phyloP scores from a whole-genome alignment of 2,113 vertebrate genomes.

The Phrynosoma blainvillii region DNA sequence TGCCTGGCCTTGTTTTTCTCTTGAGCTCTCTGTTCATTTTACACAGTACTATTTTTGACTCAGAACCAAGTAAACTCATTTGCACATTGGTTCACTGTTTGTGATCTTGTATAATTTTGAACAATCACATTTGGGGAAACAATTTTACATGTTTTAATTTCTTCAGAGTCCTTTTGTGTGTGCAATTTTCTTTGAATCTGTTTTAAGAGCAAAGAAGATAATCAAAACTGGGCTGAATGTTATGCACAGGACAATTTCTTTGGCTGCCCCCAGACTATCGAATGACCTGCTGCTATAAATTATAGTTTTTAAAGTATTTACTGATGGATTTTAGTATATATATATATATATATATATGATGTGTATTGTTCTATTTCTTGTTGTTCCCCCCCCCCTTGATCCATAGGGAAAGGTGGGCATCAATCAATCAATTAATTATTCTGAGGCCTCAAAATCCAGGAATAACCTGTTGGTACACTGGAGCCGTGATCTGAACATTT shows the following conservation, averaged over 20 bases:
- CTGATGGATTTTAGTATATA: too few relatives aligned
- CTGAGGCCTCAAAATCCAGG: neutral
- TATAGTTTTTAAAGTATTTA: too few relatives aligned
- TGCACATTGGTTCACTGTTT: neutral
- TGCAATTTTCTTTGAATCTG: neutral
- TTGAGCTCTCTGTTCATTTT: neutral
- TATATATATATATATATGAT: too few relatives aligned
- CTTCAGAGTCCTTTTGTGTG: neutral
- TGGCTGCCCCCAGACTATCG: too few relatives aligned
- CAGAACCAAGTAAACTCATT: neutral
- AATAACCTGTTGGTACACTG: neutral
- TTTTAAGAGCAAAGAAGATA: neutral
- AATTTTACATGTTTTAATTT: neutral
- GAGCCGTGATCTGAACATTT: neutral
- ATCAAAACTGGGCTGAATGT: neutral
- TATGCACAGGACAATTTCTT: too few relatives aligned
- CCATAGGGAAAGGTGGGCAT: too few relatives aligned
- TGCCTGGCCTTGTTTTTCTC: neutral
- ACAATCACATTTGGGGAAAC: neutral
- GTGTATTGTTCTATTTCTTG: too few relatives aligned
- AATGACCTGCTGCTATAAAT: too few relatives aligned
- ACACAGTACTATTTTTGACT: neutral
- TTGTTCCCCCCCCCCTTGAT: too few relatives aligned
- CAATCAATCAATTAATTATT: too few relatives aligned
- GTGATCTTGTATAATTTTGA: neutral